Evolutionary conservation across 2,113 vertebrate species (phyloP).

Genomic region (human (Homo sapiens)): DNA sequence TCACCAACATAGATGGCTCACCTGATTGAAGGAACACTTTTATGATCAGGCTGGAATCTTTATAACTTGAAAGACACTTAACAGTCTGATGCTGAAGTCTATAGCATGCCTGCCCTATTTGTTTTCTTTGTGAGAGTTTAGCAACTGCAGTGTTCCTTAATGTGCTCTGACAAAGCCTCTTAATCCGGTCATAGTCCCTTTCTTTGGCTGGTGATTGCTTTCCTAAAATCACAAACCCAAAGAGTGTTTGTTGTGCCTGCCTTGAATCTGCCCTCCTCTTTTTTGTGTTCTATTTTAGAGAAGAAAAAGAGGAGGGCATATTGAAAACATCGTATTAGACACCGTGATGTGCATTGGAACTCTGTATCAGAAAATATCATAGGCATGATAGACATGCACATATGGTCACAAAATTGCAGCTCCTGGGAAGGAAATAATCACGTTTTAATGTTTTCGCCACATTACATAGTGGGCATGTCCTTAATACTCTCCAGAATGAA

Average conservation of each 20-base stretch:
- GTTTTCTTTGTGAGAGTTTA: conserved; percentile 19
- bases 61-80: conserved; percentile 49
- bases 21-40: conserved; percentile 65
- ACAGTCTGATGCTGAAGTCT: neutral
- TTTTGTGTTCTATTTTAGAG: neutral
- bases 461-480: neutral
- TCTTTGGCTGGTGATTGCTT: neutral
- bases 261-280: neutral
- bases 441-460: neutral
- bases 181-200: neutral
- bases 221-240: neutral
- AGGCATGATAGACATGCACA: neutral
- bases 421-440: neutral
- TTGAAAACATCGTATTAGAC: neutral
- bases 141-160: neutral
- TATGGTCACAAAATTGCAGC: neutral
- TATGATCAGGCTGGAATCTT: conserved; percentile 55
- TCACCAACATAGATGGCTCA: conserved; percentile 55
- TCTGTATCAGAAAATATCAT: neutral
- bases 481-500: neutral
- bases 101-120: neutral
- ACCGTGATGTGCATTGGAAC: neutral
- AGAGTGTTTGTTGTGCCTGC: neutral
- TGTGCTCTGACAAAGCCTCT: conserved; percentile 7
- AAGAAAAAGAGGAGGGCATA: neutral